Percentiles rank a stretch among this genome's conserved stretches.
phyloP scores from a whole-genome alignment of 1,140 invertebrate genomes.

The Bombus fervidus region DNA sequence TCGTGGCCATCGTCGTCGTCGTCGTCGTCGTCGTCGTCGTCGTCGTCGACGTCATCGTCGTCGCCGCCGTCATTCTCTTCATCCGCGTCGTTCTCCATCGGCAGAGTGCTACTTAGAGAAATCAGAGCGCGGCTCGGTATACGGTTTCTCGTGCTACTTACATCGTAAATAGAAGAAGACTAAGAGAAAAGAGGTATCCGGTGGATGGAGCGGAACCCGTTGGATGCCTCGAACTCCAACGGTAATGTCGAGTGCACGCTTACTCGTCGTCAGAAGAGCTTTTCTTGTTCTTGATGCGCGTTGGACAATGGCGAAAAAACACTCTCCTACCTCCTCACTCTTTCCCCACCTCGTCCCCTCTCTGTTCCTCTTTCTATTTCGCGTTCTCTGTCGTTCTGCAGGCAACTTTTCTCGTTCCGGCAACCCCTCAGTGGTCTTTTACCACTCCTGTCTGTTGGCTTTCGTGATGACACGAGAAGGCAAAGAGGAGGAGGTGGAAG shows the following conservation, averaged over 20 bases:
- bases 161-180: constrained; percentile 65
- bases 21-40: not conserved
- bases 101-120: constrained; percentile 78
- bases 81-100: constrained; percentile 62
- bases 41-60: not conserved
- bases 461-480: constrained; percentile 47
- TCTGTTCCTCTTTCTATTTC: constrained; percentile 13
- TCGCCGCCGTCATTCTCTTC: not conserved
- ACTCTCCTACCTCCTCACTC: constrained; percentile 48
- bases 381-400: constrained; percentile 35
- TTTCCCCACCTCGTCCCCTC: not conserved
- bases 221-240: constrained; percentile 61
- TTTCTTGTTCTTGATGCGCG: constrained; percentile 76
- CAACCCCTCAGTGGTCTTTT: constrained; percentile 51
- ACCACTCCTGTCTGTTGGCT: constrained; percentile 44
- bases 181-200: constrained; percentile 59
- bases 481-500: not conserved
- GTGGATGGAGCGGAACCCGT: constrained; percentile 57
- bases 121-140: constrained; percentile 72
- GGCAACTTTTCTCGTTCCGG: constrained; percentile 36
- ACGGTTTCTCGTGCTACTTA: constrained; percentile 69
- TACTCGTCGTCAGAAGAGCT: constrained; percentile 72
- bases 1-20: not conserved
- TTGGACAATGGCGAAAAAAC: constrained; percentile 75
- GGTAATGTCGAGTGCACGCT: constrained; percentile 64